phyloP scores from a whole-genome alignment of 2,888 invertebrate species.

The Calameuta filiformis region DNA sequence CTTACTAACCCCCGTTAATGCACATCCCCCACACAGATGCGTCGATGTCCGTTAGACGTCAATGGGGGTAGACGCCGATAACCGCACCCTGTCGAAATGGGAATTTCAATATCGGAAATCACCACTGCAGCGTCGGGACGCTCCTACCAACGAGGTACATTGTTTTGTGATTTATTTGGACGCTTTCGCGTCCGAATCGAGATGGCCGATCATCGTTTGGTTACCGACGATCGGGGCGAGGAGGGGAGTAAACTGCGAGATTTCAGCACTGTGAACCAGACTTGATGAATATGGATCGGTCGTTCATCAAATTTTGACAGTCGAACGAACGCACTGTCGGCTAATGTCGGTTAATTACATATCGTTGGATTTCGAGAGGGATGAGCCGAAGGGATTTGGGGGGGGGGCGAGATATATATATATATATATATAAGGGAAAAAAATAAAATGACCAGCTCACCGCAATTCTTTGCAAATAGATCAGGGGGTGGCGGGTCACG shows the following conservation, averaged over 20 bases:
- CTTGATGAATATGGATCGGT: constrained; percentile 35
- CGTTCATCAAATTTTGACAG: constrained; percentile 35
- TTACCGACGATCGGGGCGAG: not conserved
- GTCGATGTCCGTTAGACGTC: not conserved
- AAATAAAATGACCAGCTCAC: not conserved
- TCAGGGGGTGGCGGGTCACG: not conserved
- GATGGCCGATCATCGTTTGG: not conserved
- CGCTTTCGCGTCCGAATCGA: not conserved
- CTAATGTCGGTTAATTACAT: constrained; percentile 31
- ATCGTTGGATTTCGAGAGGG: constrained; percentile 3
- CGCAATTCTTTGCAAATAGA: not conserved
- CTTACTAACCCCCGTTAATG: not conserved
- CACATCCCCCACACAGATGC: not conserved
- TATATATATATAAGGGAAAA: not conserved
- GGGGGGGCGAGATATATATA: not conserved
- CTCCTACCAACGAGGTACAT: not conserved
- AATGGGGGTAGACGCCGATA: not conserved
- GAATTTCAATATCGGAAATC: not conserved
- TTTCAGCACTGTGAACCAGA: constrained; percentile 1
- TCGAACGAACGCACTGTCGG: constrained; percentile 9
- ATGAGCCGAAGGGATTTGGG: not conserved
- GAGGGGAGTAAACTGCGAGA: not conserved
- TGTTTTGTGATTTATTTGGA: not conserved
- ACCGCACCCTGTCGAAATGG: not conserved
- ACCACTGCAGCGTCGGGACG: not conserved